Evolutionary conservation across 2,113 vertebrate species (phyloP).

Genomic region (Arizona elegans): DNA sequence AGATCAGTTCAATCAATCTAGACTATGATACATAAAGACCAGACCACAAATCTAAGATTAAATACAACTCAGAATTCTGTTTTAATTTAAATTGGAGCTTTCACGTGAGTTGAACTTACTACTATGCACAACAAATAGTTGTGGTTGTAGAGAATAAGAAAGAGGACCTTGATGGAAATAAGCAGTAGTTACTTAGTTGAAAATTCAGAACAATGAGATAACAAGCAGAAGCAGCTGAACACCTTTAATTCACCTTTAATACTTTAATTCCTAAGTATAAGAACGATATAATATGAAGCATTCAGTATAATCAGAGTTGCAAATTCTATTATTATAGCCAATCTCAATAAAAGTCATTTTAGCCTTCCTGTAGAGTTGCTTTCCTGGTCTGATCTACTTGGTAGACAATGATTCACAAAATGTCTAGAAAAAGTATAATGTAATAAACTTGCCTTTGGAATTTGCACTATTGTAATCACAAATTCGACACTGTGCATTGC

Average conservation of each 20-base stretch:
- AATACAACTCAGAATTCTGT: background rate
- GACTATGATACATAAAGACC: background rate
- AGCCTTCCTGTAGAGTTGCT: background rate
- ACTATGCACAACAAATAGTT: background rate
- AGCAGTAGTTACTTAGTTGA: background rate
- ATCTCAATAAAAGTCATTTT: background rate
- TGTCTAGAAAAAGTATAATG: background rate
- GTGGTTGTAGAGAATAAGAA: background rate
- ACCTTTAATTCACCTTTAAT: background rate
- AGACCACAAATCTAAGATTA: background rate
- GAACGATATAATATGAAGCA: background rate
- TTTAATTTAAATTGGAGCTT: background rate
- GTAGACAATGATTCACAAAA: background rate
- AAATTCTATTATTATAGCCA: background rate
- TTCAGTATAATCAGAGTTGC: background rate
- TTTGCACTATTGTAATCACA: constrained; percentile 82
- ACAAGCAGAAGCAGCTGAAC: background rate
- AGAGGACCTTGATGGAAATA: background rate
- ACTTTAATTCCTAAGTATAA: background rate
- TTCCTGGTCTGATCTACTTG: background rate
- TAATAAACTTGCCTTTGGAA: constrained; percentile 77
- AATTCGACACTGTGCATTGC: constrained; percentile 85
- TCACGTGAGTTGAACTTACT: background rate
- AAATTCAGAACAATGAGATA: background rate
- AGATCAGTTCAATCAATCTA: rapidly evolving